Evolutionary conservation across 2,888 invertebrate genomes (phyloP), one percentile per base, ranked within the genome.

Genomic region (Pheosia gnoma): DNA sequence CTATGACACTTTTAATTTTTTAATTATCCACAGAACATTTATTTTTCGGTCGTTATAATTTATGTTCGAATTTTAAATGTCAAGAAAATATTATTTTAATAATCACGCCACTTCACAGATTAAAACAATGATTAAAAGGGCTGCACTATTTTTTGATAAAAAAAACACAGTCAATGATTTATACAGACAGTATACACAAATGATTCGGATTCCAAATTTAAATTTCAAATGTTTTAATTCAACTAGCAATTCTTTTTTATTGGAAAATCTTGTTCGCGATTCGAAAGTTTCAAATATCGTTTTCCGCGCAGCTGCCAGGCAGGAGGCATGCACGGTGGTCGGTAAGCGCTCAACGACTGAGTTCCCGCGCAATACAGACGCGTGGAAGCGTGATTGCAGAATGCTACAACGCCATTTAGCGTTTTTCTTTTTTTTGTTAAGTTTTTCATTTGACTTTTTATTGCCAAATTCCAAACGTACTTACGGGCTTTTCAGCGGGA

Each of bases 291-390:
- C 37, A 39, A 59, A 53, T 37, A 11, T 58, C 51, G 58, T 11
- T 39, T 55, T 43, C 51, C 58, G 56, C 67, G 65, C 65, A 62
- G 38, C 43, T 7, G 43, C 11, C 43, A 52, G 61, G 60, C 41
- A 36, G 51, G 69, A 70, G 74, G 63, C 75, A 70, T 76, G 70
- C 67, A 70, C 74, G 54, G 39, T 55, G 74, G 59, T 65, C 66
- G 74, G 64, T 62, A 61, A 43, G 65, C 71, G 59, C 38, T 52
- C 67, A 62, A 63, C 71, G 77, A 75, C 75, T 75, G 75, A 64
- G 52, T 67, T 36, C 4, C 51, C 41, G 36, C 52, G 45, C 51
- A 51, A 41, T 49, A 59, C 36, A 55, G 51, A 13, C 45, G 25
- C 43, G 6, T 58, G 51, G 58, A 41, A 47, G 57, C 56, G 60